Evolutionary conservation across 2,797 vertebrate species (phyloP).

Genomic region (Cyprinella venusta): DNA sequence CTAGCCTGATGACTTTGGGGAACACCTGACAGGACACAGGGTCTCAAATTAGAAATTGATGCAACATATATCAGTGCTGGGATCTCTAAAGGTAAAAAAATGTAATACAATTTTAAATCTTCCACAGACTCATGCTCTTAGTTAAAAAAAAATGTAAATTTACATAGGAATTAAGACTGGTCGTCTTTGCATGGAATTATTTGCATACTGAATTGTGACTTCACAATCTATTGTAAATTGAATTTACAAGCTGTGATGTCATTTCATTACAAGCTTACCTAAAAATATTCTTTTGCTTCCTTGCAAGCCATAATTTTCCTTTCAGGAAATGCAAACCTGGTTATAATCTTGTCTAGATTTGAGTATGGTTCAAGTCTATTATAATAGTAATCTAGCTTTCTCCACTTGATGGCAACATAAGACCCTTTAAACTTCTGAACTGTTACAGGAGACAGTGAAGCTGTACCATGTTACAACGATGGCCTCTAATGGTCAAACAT

Average conservation of each 20-base stretch:
- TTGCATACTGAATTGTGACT: background rate
- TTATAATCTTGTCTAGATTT: background rate
- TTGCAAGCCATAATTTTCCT: background rate
- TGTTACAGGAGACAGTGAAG: background rate
- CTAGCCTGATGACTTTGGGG: too few relatives aligned
- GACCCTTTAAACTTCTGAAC: slow-evolving; percentile 51
- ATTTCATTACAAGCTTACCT: background rate
- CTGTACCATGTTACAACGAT: slow-evolving; percentile 58
- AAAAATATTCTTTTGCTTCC: background rate
- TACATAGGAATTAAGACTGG: background rate
- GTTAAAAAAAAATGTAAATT: too few relatives aligned
- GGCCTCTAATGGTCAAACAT: slow-evolving; percentile 68
- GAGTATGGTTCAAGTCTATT: background rate
- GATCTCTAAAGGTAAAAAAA: background rate
- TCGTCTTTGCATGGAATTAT: background rate
- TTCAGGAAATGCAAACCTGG: background rate
- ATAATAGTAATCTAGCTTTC: background rate
- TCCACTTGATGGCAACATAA: slow-evolving; percentile 74
- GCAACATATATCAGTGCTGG: background rate
- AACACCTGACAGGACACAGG: too few relatives aligned
- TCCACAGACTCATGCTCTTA: background rate
- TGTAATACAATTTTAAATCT: background rate
- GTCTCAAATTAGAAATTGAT: background rate
- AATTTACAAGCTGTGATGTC: too few relatives aligned
- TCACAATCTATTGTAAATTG: background rate